phyloP scores from a whole-genome alignment of 1,140 invertebrate genomes.

The Drosophila melanica region DNA sequence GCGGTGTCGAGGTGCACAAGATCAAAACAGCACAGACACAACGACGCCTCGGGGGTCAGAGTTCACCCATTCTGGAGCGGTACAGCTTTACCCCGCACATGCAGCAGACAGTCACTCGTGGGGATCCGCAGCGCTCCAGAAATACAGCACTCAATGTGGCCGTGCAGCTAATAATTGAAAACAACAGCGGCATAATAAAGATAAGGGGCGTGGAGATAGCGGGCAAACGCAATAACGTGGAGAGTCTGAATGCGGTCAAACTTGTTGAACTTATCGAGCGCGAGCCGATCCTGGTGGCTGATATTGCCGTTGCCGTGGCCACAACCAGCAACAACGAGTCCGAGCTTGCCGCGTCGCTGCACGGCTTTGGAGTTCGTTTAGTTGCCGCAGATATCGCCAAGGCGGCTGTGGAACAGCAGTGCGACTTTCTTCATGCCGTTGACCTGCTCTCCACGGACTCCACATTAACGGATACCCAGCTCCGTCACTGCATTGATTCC shows the following conservation, averaged over 20 bases:
- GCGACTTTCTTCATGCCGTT: conserved; percentile 87
- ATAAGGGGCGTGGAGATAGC: conserved; percentile 91
- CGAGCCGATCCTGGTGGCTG: conserved; percentile 88
- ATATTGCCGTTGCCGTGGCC: conserved; percentile 85
- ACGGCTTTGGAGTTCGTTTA: conserved; percentile 85
- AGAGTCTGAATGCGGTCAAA: conserved; percentile 86
- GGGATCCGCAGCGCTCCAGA: conserved; percentile 85
- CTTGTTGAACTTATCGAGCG: conserved; percentile 86
- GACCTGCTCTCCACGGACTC: conserved; percentile 85
- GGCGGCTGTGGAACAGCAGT: conserved; percentile 86
- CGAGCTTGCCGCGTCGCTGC: conserved; percentile 74
- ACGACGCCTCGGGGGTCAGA: conserved; percentile 89
- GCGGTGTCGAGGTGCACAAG: conserved; percentile 95
- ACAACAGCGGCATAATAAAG: conserved; percentile 87
- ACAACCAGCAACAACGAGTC: conserved; percentile 81
- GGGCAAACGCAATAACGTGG: conserved; percentile 85
- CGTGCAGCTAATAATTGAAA: conserved; percentile 91
- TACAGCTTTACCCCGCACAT: conserved; percentile 93
- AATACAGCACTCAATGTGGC: conserved; percentile 86
- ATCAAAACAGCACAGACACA: conserved; percentile 96
- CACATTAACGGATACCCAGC: conserved; percentile 62
- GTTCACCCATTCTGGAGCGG: conserved; percentile 91
- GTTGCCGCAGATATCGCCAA: conserved; percentile 85
- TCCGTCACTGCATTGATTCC: conserved; percentile 86
- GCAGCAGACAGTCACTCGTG: conserved; percentile 73